Evolutionary conservation across 2,797 vertebrate genomes (phyloP), one percentile per base, ranked within the genome.

Genomic region (Morus bassanus): DNA sequence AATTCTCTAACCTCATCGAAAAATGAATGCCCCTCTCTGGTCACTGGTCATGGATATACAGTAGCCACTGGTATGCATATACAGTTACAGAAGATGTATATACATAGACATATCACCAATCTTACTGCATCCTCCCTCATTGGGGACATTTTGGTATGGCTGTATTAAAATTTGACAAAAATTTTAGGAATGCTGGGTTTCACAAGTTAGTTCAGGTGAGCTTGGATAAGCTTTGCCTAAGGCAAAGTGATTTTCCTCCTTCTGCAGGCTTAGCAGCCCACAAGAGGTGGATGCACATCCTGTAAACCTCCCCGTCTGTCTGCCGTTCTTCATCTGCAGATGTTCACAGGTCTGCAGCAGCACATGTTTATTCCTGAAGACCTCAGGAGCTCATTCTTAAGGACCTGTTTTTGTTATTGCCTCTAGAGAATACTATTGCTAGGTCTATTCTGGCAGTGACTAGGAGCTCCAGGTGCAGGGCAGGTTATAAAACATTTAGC

Each of bases 231-330:
- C 43, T 45, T 45, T 19, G 22, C 18, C 25, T 57, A 24, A 53
- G 37, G 30, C 50, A n/a, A 72, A 88, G 30, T 43, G 35, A 22
- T 64, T 67, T 85, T 85, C 41, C 8, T 83, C 28, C 9, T 79
- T 6, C 69, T 51, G 30, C 53, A 68, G n/a, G 12, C 57, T n/a
- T 48, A 6, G 35, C 13, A 85, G 35, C 60, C 61, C 43, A 48
- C 19, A 3, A 3, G 39, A 80, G 31, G 43, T 14, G 9, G 60
- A 31, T 1, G 2, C 0, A 0, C 10, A 3, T 65, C 59, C 41
- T 2, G 0, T 60, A 53, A 59, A 53, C 18, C 21, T 91, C 19
- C 18, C 24, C 0, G 0, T 33, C 45, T 39, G 11, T 41, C 45
- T 78, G 33, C 63, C 3, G 0, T 75, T 70, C 73, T 86, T 85